Base-by-base conservation (phyloP, 2,888 invertebrate genomes). In the Phytoseiulus persimilis region DNA sequence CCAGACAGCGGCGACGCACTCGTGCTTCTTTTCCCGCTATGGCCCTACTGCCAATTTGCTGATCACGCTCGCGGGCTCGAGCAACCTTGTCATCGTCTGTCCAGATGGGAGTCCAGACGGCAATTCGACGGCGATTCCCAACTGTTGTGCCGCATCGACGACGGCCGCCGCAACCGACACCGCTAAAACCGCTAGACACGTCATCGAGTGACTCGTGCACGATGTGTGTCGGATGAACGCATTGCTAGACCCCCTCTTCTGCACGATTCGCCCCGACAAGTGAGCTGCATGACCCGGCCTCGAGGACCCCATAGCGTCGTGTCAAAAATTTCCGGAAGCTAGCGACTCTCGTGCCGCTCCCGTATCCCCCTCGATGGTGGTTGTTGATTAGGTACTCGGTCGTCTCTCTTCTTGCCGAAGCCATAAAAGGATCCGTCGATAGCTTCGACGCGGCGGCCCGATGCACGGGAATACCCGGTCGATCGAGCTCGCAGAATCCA, bases 91-190 rank as follows among this genome's bases (percentile, higher is more conserved):
- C 65, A 65, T 65, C 65, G 65, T 28, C 65, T 65, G 65, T 65
- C 65, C 65, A 65, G 65, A 65, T 65, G 65, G 65, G 65, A 65
- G 65, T 65, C 65, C 65, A 65, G 65, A 65, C 65, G 65, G 65
- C 65, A 65, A 28, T 65, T 14, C 65, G 5, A 28, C 65, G 65
- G 65, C 28, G 65, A 65, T 28, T 65, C 65, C 65, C 65, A 28
- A 65, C 65, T 65, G 65, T 65, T 65, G 65, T 23, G 65, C 18
- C 65, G 65, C 39, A 39, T 39, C 39, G 39, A 39, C 39, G 5
- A 39, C 39, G 3, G 9, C 39, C 39, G 39, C 39, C 39, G 28
- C 65, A 23, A 65, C 28, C 5, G 18, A 65, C 65, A 65, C 65
- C 65, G 65, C 28, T 23, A 65, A 65, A 65, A 65, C 65, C 65